phyloP scores from a whole-genome alignment of 2,888 invertebrate species.

The Morpho deidamia region DNA sequence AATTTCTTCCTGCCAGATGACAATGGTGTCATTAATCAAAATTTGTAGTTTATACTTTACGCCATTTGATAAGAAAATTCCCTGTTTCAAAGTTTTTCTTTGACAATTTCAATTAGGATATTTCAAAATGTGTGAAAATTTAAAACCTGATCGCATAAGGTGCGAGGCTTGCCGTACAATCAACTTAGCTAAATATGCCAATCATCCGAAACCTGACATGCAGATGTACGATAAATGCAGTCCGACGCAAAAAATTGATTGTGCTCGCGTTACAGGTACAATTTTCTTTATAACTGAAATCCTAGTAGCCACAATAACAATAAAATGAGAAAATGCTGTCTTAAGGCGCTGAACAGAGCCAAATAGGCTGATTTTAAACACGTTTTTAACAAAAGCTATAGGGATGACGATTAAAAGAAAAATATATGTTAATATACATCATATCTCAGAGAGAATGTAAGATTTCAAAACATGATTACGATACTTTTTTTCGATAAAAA shows the following conservation, averaged over 20 bases:
- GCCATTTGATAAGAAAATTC: neutral
- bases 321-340: neutral
- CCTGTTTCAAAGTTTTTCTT: neutral
- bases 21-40: neutral
- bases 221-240: slow-evolving; percentile 60
- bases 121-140: slow-evolving; percentile 49
- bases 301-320: neutral
- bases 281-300: neutral
- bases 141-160: slow-evolving; percentile 36
- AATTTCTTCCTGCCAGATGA: slow-evolving; percentile 9
- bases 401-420: no score
- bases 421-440: no score
- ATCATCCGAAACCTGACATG: slow-evolving; percentile 58
- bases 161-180: slow-evolving; percentile 67
- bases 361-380: no score
- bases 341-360: no score
- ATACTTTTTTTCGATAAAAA: no score
- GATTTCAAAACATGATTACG: no score
- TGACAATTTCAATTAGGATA: neutral
- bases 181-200: slow-evolving; percentile 54
- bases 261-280: slow-evolving; percentile 44
- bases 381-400: no score
- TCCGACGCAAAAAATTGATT: slow-evolving; percentile 40
- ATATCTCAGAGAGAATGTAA: no score
- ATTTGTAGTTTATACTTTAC: neutral